Conservation (phyloP, 1,140 invertebrate species). For the Macrotrachela quadricornifera region DNA sequence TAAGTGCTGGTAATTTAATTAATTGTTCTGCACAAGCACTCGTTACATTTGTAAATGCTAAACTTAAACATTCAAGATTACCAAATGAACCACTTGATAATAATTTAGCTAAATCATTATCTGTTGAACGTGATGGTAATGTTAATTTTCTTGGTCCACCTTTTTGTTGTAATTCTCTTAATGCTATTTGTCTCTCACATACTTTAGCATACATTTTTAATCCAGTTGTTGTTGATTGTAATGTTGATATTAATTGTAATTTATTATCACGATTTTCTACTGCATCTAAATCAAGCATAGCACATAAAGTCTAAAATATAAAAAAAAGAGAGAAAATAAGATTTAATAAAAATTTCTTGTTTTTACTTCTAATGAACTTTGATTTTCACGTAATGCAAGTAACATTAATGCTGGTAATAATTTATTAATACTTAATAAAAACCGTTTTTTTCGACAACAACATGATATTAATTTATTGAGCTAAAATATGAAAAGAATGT, state of each 20-base stretch:
- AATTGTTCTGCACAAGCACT: constrained; percentile 59
- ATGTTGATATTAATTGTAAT: constrained; percentile 53
- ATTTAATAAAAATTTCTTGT: not conserved
- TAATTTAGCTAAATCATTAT: constrained; percentile 53
- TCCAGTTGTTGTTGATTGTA: constrained; percentile 50
- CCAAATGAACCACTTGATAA: constrained; percentile 52
- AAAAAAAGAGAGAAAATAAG: not conserved
- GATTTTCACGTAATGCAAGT: constrained; percentile 47
- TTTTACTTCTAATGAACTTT: constrained; percentile 29
- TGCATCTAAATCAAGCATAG: constrained; percentile 58
- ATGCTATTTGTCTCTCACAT: constrained; percentile 49
- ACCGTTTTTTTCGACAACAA: constrained; percentile 55
- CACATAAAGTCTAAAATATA: constrained; percentile 40
- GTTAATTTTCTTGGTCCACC: constrained; percentile 58
- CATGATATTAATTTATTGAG: constrained; percentile 47
- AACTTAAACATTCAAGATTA: constrained; percentile 56
- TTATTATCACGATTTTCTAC: constrained; percentile 37
- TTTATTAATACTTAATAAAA: constrained; percentile 46
- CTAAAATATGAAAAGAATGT: constrained; percentile 37
- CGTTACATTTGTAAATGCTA: constrained; percentile 66
- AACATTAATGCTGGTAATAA: constrained; percentile 49
- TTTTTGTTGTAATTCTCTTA: constrained; percentile 62
- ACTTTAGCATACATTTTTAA: constrained; percentile 46
- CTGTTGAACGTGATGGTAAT: constrained; percentile 55
- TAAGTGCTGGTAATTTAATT: constrained; percentile 56